phyloP scores from a whole-genome alignment of 2,888 invertebrate genomes.

The Acrobasis repandana region DNA sequence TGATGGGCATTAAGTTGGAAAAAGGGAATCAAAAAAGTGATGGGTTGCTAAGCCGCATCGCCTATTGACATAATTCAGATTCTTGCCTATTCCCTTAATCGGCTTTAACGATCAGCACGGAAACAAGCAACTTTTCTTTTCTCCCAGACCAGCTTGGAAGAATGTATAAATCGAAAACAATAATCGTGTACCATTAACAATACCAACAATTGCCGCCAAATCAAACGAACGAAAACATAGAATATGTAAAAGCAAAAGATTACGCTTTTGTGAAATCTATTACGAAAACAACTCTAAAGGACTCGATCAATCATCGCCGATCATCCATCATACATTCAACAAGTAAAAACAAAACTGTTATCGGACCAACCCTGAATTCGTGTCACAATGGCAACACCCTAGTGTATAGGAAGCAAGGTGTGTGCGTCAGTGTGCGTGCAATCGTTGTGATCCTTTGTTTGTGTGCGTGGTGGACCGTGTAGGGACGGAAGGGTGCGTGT shows the following conservation, averaged over 20 bases:
- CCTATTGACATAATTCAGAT: too few relatives aligned
- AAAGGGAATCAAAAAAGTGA: too few relatives aligned
- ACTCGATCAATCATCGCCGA: slow-evolving; percentile 72
- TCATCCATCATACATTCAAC: slow-evolving; percentile 81
- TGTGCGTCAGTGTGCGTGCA: slow-evolving; percentile 38
- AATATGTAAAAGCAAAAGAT: slow-evolving; percentile 38
- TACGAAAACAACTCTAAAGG: slow-evolving; percentile 56
- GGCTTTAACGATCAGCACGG: too few relatives aligned
- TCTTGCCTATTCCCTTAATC: too few relatives aligned
- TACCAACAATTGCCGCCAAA: slow-evolving; percentile 16
- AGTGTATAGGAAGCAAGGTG: slow-evolving; percentile 47
- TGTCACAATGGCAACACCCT: slow-evolving; percentile 64
- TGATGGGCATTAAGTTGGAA: too few relatives aligned
- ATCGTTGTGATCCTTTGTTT: slow-evolving; percentile 29
- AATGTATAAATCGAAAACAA: too few relatives aligned
- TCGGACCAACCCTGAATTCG: slow-evolving; percentile 58
- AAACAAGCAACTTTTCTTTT: too few relatives aligned
- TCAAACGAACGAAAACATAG: slow-evolving; percentile 16
- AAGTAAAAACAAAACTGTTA: slow-evolving; percentile 81
- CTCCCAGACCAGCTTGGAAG: too few relatives aligned
- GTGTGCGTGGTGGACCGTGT: slow-evolving; percentile 38
- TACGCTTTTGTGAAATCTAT: slow-evolving; percentile 60
- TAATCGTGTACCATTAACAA: not conserved
- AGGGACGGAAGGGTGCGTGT: slow-evolving; percentile 36
- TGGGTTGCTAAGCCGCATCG: too few relatives aligned